Evolutionary conservation across 2,113 vertebrate species (phyloP).

Genomic region (Zosterops borbonicus): DNA sequence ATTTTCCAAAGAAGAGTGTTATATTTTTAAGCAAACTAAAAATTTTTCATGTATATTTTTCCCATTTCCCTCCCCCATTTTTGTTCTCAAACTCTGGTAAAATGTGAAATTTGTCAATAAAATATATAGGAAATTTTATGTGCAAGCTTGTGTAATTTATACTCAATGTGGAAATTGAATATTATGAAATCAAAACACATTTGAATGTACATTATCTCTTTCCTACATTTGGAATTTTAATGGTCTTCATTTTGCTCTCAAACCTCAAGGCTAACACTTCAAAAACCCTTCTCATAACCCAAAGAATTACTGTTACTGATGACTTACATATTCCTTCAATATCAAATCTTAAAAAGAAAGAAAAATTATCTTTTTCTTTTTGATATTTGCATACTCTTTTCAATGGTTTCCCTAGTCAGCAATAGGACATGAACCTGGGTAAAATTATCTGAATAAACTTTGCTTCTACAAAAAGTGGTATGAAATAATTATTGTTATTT

Average conservation of each 20-base stretch:
- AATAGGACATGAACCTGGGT: neutral
- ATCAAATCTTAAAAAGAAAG: neutral
- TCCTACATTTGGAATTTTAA: neutral
- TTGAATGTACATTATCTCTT: neutral
- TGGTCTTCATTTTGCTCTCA: neutral
- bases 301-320: neutral
- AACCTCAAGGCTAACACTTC: neutral
- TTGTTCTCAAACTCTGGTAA: neutral
- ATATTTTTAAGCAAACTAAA: neutral
- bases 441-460: neutral
- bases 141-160: neutral
- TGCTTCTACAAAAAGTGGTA: neutral
- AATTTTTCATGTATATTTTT: neutral
- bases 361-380: neutral
- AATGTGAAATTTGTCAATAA: neutral
- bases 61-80: fast-evolving
- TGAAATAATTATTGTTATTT: neutral
- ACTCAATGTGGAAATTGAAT: neutral
- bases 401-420: neutral
- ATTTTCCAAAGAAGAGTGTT: neutral
- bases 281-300: neutral
- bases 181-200: neutral
- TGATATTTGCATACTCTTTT: neutral
- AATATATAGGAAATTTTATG: neutral
- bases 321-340: neutral